phyloP scores from a whole-genome alignment of 1,140 invertebrate species.

The Atta colombica region DNA sequence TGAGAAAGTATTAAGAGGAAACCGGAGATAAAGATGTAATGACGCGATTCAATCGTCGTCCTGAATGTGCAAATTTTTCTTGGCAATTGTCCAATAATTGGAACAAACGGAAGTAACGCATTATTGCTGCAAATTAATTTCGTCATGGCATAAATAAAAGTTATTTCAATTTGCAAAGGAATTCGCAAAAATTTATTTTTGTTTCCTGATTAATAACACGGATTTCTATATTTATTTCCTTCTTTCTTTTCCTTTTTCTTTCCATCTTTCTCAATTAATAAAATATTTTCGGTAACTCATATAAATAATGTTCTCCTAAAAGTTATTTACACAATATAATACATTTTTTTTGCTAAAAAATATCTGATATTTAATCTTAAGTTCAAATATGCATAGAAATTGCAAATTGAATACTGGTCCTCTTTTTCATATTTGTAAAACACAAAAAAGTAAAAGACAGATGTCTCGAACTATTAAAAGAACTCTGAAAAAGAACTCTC shows the following conservation, averaged over 20 bases:
- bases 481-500: neutral
- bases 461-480: neutral
- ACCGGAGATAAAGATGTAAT: constrained; percentile 51
- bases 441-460: neutral
- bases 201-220: neutral
- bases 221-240: neutral
- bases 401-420: constrained; percentile 1
- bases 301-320: neutral
- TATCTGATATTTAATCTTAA: neutral
- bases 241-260: neutral
- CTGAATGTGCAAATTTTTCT: constrained; percentile 27
- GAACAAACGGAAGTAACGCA: constrained; percentile 52
- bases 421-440: neutral
- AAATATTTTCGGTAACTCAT: constrained; percentile 4
- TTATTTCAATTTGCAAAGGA: neutral
- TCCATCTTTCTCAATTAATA: neutral
- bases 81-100: constrained; percentile 28
- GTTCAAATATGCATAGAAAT: constrained; percentile 12
- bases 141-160: constrained; percentile 41
- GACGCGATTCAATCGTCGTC: constrained; percentile 26
- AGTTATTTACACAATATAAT: neutral
- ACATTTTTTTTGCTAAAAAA: constrained; percentile 6
- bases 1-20: constrained; percentile 55
- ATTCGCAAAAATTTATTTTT: neutral
- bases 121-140: constrained; percentile 38